Percentiles rank a stretch among this genome's conserved stretches.
Conservation (phyloP, 2,888 invertebrate genomes). For the Galerucella nymphaeae region DNA sequence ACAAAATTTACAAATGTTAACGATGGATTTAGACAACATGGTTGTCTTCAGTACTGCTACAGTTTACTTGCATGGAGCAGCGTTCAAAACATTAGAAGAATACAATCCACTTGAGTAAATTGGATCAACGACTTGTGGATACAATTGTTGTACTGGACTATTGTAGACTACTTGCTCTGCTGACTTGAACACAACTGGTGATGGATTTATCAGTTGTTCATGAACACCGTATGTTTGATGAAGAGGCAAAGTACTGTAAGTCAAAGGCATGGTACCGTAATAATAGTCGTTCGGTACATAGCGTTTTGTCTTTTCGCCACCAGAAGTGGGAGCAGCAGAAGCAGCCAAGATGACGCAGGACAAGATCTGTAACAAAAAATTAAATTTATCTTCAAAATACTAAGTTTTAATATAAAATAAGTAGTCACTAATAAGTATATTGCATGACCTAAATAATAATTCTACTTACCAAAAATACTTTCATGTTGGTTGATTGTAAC, state of each 20-base stretch:
- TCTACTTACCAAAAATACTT: slow-evolving; percentile 43
- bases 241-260: neutral
- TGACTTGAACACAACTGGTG: neutral
- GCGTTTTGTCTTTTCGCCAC: neutral
- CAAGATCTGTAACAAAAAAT: neutral
- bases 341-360: slow-evolving; percentile 5
- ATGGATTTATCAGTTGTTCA: neutral
- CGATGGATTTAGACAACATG: neutral
- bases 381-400: neutral
- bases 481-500: slow-evolving; percentile 33
- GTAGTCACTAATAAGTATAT: no score
- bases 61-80: neutral
- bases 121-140: neutral
- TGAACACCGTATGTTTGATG: neutral
- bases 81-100: neutral
- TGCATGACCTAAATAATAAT: no score
- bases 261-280: neutral
- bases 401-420: no score
- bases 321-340: neutral
- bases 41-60: no score
- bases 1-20: neutral
- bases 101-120: neutral
- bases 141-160: neutral
- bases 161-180: neutral
- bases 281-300: neutral